Conservation (phyloP, 2,113 vertebrate genomes). For the Odontesthes bonariensis region DNA sequence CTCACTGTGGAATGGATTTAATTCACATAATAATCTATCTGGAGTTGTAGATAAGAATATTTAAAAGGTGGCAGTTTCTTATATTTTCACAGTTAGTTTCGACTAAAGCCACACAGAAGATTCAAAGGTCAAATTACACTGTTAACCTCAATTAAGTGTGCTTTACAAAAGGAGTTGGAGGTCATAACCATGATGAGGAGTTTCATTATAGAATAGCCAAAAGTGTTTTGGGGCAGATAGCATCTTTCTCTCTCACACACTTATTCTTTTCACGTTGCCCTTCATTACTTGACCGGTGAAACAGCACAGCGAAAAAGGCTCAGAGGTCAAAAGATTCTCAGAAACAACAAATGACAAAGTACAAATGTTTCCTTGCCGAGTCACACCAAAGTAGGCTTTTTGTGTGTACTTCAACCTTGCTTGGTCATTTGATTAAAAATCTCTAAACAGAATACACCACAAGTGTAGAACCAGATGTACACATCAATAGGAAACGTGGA, state of each 20-base stretch:
- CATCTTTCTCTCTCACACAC: not conserved
- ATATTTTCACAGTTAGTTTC: slow-evolving; percentile 43
- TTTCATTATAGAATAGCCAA: slow-evolving; percentile 55
- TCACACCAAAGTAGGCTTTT: not conserved
- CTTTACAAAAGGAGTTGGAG: slow-evolving; percentile 52
- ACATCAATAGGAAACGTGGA: not conserved
- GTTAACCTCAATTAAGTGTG: slow-evolving; percentile 75
- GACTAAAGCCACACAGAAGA: slow-evolving; percentile 27
- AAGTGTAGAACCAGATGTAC: not conserved
- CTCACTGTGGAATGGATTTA: slow-evolving; percentile 24
- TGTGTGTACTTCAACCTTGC: not conserved
- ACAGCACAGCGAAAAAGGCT: not conserved
- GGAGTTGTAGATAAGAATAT: slow-evolving; percentile 63
- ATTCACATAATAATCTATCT: slow-evolving; percentile 48
- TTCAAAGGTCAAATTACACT: slow-evolving; percentile 62
- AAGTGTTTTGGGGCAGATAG: slow-evolving; percentile 57
- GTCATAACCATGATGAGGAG: slow-evolving; percentile 58
- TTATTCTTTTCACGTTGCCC: not conserved
- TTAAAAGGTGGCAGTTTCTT: slow-evolving; percentile 40
- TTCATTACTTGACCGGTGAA: slow-evolving; percentile 24
- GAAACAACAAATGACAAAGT: slow-evolving; percentile 11
- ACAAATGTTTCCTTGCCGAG: not conserved
- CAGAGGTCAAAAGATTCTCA: slow-evolving; percentile 4
- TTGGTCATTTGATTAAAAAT: slow-evolving; percentile 5
- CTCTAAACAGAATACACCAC: not conserved